phyloP scores from a whole-genome alignment of 2,113 vertebrate species.

The Phasianus colchicus region DNA sequence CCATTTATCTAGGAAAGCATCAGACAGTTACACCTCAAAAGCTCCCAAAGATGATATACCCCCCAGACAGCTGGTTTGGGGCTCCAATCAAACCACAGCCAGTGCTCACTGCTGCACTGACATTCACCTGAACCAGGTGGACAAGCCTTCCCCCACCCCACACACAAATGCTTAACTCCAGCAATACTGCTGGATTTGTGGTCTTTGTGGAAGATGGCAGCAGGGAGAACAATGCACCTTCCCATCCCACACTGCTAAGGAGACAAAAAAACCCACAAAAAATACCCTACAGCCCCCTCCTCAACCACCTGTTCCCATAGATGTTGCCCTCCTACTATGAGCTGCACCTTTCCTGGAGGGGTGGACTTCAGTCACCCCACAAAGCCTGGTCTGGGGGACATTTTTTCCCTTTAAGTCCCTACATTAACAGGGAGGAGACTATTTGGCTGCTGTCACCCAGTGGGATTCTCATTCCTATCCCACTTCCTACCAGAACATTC shows the following conservation, averaged over 20 bases:
- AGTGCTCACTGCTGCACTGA: neutral
- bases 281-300: fast-evolving
- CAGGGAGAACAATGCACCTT: neutral
- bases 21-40: neutral
- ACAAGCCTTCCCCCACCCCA: neutral
- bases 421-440: neutral
- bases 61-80: neutral
- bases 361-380: neutral
- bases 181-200: neutral
- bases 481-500: neutral
- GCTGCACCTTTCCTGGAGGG: neutral
- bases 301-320: neutral
- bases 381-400: fast-evolving
- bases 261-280: neutral
- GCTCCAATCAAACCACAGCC: neutral
- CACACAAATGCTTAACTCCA: neutral
- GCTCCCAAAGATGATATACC: neutral
- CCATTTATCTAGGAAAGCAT: neutral
- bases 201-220: neutral
- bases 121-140: neutral
- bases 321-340: neutral
- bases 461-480: neutral
- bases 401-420: neutral
- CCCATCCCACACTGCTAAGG: neutral
- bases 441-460: neutral